phyloP scores from a whole-genome alignment of 2,888 invertebrate genomes.

The Serripes groenlandicus region DNA sequence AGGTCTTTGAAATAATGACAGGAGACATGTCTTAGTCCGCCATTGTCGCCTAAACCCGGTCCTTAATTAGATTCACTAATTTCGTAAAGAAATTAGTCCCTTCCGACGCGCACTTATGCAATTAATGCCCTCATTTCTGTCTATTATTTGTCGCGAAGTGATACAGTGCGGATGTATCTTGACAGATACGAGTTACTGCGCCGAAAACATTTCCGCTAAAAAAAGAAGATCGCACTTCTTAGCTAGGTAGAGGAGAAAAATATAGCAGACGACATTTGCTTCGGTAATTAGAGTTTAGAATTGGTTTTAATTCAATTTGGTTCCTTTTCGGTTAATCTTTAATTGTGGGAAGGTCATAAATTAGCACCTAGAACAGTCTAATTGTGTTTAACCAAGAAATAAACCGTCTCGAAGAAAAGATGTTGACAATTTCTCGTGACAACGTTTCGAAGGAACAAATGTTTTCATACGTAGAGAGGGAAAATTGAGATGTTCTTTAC shows the following conservation, averaged over 20 bases:
- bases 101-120: constrained; percentile 63
- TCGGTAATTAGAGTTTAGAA: constrained; percentile 60
- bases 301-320: constrained; percentile 58
- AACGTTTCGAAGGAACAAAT: constrained; percentile 51
- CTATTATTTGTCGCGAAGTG: constrained; percentile 62
- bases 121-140: constrained; percentile 57
- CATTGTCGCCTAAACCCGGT: constrained; percentile 46
- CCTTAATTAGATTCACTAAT: constrained; percentile 65
- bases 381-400: constrained; percentile 61
- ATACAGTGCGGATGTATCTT: constrained; percentile 46
- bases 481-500: constrained; percentile 37
- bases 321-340: constrained; percentile 66
- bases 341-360: constrained; percentile 68
- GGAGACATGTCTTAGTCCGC: constrained; percentile 54
- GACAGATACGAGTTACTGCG: constrained; percentile 32
- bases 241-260: constrained; percentile 28
- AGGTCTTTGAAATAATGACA: constrained; percentile 49
- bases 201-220: constrained; percentile 17
- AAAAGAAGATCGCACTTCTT: constrained; percentile 23
- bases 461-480: constrained; percentile 62
- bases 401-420: constrained; percentile 40
- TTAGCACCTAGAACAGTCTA: constrained; percentile 60
- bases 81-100: constrained; percentile 60
- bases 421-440: constrained; percentile 47
- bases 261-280: constrained; percentile 44